A percentile compares a stretch with the other conserved stretches of the same genome.
Conservation (phyloP, 2,797 vertebrate genomes). For the Chiroxiphia lanceolata region DNA sequence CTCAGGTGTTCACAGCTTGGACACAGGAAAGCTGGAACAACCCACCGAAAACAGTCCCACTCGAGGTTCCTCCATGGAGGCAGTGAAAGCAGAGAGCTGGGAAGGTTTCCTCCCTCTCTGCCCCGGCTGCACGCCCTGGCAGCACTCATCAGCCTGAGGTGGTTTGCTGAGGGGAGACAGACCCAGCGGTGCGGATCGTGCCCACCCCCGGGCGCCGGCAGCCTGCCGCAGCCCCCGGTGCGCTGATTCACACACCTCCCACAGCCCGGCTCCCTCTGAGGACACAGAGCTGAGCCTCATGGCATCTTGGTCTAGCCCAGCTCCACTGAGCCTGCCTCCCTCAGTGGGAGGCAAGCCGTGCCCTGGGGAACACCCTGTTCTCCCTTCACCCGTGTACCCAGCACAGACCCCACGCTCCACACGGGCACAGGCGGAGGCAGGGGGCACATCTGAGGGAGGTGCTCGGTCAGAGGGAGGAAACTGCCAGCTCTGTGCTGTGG, state of each 20-base stretch:
- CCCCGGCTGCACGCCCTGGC: accelerated
- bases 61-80: background rate
- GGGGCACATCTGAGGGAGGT: background rate
- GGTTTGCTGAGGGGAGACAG: accelerated
- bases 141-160: background rate
- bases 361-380: accelerated
- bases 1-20: background rate
- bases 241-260: background rate
- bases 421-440: accelerated
- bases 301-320: background rate
- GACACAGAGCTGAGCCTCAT: background rate
- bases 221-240: background rate
- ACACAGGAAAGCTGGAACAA: background rate
- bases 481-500: background rate
- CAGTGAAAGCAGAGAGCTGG: background rate
- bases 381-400: accelerated
- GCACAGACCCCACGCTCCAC: background rate
- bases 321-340: background rate
- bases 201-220: background rate
- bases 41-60: background rate
- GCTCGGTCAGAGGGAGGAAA: accelerated
- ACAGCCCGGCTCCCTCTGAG: accelerated
- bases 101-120: background rate
- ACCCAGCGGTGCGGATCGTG: accelerated
- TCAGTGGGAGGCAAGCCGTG: background rate